These are phyloP conservation scores for Nemopilema nomurai DNA, from an alignment of 30 jellyfish, hydroid and myxozoan genomes.

Conservation along the genomic window DNA sequence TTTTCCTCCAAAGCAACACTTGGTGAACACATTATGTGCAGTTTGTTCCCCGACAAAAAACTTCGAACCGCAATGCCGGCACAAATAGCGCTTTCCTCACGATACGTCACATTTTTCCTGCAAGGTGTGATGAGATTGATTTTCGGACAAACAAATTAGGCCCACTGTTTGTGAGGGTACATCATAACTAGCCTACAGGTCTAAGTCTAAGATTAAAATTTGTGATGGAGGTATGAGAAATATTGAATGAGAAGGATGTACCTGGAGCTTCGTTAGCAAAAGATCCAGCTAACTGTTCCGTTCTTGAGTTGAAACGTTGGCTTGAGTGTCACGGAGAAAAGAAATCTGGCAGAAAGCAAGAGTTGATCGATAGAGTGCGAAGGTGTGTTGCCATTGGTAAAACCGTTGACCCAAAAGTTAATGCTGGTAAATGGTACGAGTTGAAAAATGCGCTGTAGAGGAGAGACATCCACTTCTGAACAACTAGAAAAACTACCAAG, in stretches of 20 bases:
- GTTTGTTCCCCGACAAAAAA: no score
- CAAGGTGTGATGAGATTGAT: conserved; percentile 19
- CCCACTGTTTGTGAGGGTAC: background rate
- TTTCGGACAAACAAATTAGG: conserved; percentile 20
- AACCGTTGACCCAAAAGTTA: conserved; percentile 53
- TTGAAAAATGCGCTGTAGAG: conserved; percentile 17
- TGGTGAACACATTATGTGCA: no score
- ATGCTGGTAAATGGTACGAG: conserved; percentile 65
- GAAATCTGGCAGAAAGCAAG: conserved; percentile 48
- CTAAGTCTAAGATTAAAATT: background rate
- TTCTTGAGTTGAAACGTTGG: conserved; percentile 58
- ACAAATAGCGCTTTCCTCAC: background rate
- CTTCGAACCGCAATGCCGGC: no score
- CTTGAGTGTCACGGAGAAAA: conserved; percentile 61
- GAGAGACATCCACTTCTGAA: conserved; percentile 1
- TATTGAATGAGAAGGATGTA: conserved; percentile 39
- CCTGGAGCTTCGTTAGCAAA: conserved; percentile 47
- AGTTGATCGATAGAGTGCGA: conserved; percentile 37
- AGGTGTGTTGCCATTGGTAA: conserved; percentile 31
- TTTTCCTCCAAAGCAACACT: no score
- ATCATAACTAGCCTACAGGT: background rate
- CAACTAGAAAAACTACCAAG: conserved; percentile 20
- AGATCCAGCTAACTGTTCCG: conserved; percentile 29
- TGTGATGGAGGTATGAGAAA: conserved; percentile 3
- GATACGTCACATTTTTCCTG: conserved; percentile 2